Evolutionary conservation across 2,113 vertebrate genomes (phyloP).

Genomic region (Hemicordylus capensis): DNA sequence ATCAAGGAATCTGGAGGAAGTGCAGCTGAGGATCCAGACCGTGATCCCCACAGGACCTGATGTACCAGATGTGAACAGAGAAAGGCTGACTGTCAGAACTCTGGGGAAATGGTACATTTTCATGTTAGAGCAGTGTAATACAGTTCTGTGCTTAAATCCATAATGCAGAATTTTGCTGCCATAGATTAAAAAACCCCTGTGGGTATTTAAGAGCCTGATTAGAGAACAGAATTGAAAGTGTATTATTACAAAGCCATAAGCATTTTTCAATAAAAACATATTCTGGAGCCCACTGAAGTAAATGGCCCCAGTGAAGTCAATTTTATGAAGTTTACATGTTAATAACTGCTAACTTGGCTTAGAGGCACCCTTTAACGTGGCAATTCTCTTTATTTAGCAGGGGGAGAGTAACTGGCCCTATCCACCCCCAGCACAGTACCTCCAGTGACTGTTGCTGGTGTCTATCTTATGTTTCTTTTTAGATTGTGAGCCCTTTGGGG

Average conservation of each 20-base stretch:
- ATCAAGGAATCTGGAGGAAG: background rate
- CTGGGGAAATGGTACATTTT: background rate
- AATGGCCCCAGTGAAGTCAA: constrained; percentile 34
- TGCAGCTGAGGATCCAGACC: background rate
- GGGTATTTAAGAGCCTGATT: background rate
- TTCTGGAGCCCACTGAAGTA: background rate
- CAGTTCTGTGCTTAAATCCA: background rate
- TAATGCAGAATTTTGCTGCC: background rate
- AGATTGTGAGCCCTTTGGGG: too few relatives aligned
- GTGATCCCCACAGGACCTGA: background rate
- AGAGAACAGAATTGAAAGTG: constrained; percentile 7
- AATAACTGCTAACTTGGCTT: too few relatives aligned
- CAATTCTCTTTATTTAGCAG: too few relatives aligned
- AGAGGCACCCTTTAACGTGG: too few relatives aligned
- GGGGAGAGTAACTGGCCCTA: too few relatives aligned
- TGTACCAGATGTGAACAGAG: background rate
- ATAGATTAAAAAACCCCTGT: accelerated
- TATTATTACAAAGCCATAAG: background rate
- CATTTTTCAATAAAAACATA: too few relatives aligned
- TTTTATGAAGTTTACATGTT: background rate
- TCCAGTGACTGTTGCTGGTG: too few relatives aligned
- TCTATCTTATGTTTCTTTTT: too few relatives aligned
- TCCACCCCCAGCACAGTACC: too few relatives aligned
- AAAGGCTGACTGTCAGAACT: background rate
- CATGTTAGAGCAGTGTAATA: accelerated